Evolutionary conservation across 2,797 vertebrate genomes (phyloP).

Genomic region (Falco naumanni): DNA sequence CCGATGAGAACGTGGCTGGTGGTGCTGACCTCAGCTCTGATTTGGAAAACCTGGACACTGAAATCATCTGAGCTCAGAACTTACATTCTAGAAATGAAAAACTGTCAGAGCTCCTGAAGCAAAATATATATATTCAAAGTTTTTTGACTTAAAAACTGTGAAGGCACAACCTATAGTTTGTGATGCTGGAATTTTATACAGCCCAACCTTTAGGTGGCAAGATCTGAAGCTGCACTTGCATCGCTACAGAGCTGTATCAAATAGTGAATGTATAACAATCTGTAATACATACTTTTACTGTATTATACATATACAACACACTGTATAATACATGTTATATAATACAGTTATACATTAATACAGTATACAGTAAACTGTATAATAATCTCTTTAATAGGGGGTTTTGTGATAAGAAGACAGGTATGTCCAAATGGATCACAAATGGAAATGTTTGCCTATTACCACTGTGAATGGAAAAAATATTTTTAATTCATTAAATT

Average conservation of each 20-base stretch:
- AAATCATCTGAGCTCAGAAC: conserved; percentile 69
- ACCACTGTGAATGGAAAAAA: conserved; percentile 16
- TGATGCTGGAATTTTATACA: not conserved
- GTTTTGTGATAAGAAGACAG: not conserved
- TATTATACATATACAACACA: not conserved
- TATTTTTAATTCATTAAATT: not conserved
- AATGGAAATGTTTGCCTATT: not conserved
- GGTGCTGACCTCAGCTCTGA: conserved; percentile 80
- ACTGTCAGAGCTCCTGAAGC: conserved; percentile 68
- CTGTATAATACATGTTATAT: not conserved
- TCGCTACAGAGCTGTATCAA: not conserved
- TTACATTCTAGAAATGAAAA: conserved; percentile 77
- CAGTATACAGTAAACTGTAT: not conserved
- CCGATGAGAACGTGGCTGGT: conserved; percentile 91
- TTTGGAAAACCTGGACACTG: conserved; percentile 86
- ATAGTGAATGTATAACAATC: not conserved
- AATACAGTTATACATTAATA: not conserved
- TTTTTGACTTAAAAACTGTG: not conserved
- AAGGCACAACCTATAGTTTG: not conserved
- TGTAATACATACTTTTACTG: not conserved
- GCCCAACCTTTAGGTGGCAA: not conserved
- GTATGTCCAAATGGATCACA: not conserved
- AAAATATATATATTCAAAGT: not conserved
- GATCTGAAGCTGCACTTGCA: not conserved
- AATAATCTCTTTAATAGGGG: not conserved